A percentile compares a stretch with the other conserved stretches of the same genome.
Evolutionary conservation across 2,113 vertebrate genomes (phyloP).

Genomic region (Strix aluco): DNA sequence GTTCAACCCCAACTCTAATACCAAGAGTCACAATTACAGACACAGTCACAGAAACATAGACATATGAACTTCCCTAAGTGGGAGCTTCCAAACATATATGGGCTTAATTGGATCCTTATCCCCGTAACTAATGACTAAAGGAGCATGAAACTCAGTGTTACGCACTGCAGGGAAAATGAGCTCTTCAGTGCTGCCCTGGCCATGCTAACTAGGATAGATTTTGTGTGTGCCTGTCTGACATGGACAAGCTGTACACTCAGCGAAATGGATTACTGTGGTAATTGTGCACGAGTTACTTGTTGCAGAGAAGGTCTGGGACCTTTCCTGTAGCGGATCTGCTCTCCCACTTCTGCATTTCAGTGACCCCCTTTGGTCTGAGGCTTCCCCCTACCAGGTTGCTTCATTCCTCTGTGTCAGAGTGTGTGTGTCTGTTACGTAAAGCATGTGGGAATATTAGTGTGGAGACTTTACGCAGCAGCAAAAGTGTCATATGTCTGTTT

Average conservation of each 20-base stretch:
- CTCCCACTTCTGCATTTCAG: constrained; percentile 24
- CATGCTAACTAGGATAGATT: neutral
- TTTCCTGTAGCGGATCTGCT: neutral
- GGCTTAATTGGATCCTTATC: constrained; percentile 42
- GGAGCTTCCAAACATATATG: neutral
- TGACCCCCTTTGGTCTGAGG: neutral
- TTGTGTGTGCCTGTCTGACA: neutral
- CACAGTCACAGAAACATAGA: neutral
- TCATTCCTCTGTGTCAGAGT: neutral
- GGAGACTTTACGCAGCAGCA: neutral
- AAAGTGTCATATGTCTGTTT: neutral
- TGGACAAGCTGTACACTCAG: neutral
- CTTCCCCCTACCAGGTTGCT: neutral
- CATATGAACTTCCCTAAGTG: neutral
- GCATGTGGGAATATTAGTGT: neutral
- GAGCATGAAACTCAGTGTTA: constrained; percentile 5
- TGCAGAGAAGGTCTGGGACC: neutral
- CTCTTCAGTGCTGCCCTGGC: neutral
- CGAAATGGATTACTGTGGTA: neutral
- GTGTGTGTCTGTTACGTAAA: neutral
- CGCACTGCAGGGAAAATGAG: neutral
- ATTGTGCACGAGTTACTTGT: neutral
- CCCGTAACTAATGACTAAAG: constrained; percentile 24
- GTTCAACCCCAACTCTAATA: neutral
- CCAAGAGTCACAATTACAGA: neutral